These are phyloP conservation scores for Pogonocherus hispidulus DNA, from an alignment of 2,888 invertebrate genomes.

Conservation along the genomic window DNA sequence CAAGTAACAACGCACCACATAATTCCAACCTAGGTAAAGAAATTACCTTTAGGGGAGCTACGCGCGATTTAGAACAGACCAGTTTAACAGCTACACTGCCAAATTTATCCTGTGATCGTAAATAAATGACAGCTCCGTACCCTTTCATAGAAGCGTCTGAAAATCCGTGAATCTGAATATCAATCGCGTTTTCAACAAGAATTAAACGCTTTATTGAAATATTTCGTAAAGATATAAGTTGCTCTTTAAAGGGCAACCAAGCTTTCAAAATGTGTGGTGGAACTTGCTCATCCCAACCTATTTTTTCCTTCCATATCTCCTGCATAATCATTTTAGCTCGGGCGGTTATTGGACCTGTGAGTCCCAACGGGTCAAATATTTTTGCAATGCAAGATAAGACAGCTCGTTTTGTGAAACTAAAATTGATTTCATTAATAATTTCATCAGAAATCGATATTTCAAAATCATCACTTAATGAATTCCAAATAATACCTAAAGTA, in stretches of 20 bases:
- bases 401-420: conserved; percentile 11
- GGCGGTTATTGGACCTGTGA: conserved; percentile 3
- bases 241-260: too few relatives aligned
- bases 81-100: not conserved
- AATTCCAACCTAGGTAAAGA: not conserved
- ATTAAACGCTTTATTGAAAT: too few relatives aligned
- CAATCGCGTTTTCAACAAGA: not conserved
- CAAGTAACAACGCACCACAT: not conserved
- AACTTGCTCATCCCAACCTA: conserved; percentile 27
- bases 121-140: conserved; percentile 22
- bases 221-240: too few relatives aligned
- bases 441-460: not conserved
- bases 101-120: not conserved
- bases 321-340: conserved; percentile 22
- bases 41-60: not conserved
- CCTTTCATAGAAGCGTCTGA: not conserved
- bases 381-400: conserved; percentile 11
- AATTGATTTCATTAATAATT: not conserved
- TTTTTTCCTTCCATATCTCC: conserved; percentile 15
- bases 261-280: not conserved
- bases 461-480: not conserved
- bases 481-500: conserved; percentile 10
- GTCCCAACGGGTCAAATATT: conserved; percentile 21
- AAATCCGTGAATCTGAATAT: conserved; percentile 1
- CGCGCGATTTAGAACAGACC: too few relatives aligned